Evolutionary conservation across 1,140 invertebrate genomes (phyloP).

Genomic region (Drosophila paulistorum): DNA sequence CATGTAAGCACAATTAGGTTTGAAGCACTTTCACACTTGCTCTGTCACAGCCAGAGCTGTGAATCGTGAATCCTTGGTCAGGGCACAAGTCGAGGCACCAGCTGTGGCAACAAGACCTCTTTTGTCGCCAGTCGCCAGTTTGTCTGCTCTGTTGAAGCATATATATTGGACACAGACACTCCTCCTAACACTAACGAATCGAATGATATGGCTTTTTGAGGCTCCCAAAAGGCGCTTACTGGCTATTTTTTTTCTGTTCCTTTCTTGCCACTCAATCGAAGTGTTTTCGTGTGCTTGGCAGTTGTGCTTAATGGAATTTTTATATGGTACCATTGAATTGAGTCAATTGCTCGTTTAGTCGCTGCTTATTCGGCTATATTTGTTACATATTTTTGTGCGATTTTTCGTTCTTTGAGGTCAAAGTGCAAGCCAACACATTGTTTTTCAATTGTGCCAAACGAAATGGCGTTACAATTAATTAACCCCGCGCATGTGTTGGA

Average conservation of each 20-base stretch:
- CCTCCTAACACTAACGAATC: constrained; percentile 33
- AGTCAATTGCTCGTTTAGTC: constrained; percentile 54
- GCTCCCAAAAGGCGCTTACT: constrained; percentile 40
- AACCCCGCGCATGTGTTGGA: constrained; percentile 60
- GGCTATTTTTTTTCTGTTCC: constrained; percentile 32
- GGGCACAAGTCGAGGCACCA: constrained; percentile 5
- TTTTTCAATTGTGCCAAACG: constrained; percentile 42
- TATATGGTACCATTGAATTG: constrained; percentile 62
- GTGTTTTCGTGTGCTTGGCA: constrained; percentile 67
- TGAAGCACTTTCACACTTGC: constrained; percentile 61
- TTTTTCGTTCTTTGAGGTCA: constrained; percentile 60
- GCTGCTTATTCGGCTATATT: constrained; percentile 33
- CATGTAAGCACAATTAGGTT: constrained; percentile 72
- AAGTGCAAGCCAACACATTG: constrained; percentile 59
- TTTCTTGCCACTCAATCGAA: constrained; percentile 53
- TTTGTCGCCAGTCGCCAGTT: constrained; percentile 57
- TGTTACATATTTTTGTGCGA: neutral
- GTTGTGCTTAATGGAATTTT: constrained; percentile 74
- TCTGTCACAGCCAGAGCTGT: constrained; percentile 20
- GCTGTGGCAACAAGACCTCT: constrained; percentile 52
- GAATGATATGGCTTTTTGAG: constrained; percentile 22
- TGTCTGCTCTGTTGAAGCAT: constrained; percentile 63
- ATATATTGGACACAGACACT: constrained; percentile 22
- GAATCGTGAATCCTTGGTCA: constrained; percentile 14
- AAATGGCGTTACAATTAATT: constrained; percentile 76